Evolutionary conservation across 1,140 invertebrate species (phyloP), one percentile per base, ranked within the genome.

Genomic region (Cylas formicarius): DNA sequence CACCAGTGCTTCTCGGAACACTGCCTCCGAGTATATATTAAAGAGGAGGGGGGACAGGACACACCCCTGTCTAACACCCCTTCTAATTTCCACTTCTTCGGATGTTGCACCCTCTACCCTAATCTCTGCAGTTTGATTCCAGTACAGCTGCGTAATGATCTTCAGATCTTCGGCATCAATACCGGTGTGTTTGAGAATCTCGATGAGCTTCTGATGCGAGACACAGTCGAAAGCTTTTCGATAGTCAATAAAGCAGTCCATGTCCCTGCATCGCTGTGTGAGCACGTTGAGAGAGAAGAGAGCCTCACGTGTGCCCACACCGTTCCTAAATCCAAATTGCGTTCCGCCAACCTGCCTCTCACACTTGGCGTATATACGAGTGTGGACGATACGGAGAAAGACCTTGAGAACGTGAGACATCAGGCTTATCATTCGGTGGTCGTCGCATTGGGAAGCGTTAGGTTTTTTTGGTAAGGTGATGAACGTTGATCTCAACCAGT

Each of bases 1-100:
- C n/a, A n/a, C n/a, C n/a, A 38, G 35, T 38, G 35, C 20, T 39
- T 46, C 34, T 17, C 9, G n/a, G 27, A 46, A 46, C 14, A 46
- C 20, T 10, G 21, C 17, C 32, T 46, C 44, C 13, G 44, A 46
- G 26, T 46, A 46, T 8, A 38, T 7, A 31, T 39, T 39, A 26
- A 46, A 46, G 6, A 46, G 35, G 10, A 46, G 35, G 8, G 35
- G 44, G 17, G 26, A 46, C 28, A 46, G 34, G 18, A 46, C 34
- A 21, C 34, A 46, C 20, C 44, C 35, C 3, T 39, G 34, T 26
- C 34, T 4, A n/a, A 26, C 35, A 17, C 20, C 35, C 28, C 22
- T 46, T 43, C 24, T 43, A 20, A 39, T 46, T 9, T 18, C 35
- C 20, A 19, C 39, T 23, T 37, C 35, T 18, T 41, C 35, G 16